These are phyloP conservation scores for Pitangus sulphuratus DNA, from an alignment of 2,797 vertebrate species.

Conservation along the genomic window DNA sequence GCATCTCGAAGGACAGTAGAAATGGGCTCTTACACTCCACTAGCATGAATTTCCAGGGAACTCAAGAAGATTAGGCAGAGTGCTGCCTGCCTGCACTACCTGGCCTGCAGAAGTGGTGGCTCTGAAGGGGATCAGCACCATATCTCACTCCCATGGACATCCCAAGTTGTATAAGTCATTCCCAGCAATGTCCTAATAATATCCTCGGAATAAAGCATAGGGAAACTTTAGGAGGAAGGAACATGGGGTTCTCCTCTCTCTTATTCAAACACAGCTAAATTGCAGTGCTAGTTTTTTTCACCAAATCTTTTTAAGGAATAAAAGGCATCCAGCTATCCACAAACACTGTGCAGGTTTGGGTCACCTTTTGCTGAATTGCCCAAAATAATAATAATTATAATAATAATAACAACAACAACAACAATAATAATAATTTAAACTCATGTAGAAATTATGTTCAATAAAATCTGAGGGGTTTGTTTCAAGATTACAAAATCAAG, in stretches of 20 bases:
- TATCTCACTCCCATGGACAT: not conserved
- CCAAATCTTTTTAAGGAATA: not conserved
- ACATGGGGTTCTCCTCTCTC: not conserved
- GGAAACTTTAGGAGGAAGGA: not conserved
- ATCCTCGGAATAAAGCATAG: not conserved
- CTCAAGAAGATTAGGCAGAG: not conserved
- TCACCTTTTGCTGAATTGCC: not conserved
- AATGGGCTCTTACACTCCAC: not conserved
- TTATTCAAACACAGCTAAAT: not conserved
- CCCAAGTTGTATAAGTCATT: not conserved
- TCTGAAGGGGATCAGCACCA: not conserved
- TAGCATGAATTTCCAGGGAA: not conserved
- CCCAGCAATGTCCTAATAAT: slow-evolving; percentile 18
- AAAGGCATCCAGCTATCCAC: not conserved
- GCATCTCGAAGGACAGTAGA: not conserved
- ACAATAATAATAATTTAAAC: too few species aligned
- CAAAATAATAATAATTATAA: not conserved
- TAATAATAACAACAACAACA: too few species aligned
- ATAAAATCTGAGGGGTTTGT: not conserved
- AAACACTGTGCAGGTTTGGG: not conserved
- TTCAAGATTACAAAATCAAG: not conserved
- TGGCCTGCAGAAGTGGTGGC: not conserved
- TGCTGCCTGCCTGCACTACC: rapidly evolving
- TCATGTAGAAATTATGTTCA: not conserved
- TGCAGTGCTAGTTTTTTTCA: not conserved